These are phyloP conservation scores for Prosopocoilus inquinatus DNA, from an alignment of 2,888 invertebrate species.

Conservation along the genomic window DNA sequence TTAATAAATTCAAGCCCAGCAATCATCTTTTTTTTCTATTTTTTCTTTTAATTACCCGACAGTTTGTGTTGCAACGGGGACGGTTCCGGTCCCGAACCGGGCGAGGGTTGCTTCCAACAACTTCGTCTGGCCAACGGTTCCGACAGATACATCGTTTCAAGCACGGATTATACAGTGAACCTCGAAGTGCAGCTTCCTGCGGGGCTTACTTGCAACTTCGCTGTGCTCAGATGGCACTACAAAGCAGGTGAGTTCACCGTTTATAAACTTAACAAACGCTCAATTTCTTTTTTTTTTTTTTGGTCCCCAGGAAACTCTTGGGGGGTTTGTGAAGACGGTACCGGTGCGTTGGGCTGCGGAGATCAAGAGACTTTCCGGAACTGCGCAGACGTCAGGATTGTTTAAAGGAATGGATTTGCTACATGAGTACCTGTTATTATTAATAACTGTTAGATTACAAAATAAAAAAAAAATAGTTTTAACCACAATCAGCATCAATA, in stretches of 20 bases:
- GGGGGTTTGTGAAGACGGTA: conserved; percentile 45
- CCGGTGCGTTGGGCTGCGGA: conserved; percentile 43
- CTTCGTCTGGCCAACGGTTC: conserved; percentile 30
- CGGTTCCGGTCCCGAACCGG: conserved; percentile 29
- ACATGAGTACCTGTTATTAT: too few relatives aligned
- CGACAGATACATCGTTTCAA: conserved; percentile 28
- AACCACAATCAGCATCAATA: too few relatives aligned
- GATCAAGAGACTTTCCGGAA: conserved; percentile 47
- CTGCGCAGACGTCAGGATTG: conserved; percentile 39
- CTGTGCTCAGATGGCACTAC: conserved; percentile 47
- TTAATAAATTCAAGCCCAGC: neutral
- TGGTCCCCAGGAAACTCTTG: conserved; percentile 44
- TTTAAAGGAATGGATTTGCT: too few relatives aligned
- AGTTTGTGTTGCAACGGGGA: conserved; percentile 33
- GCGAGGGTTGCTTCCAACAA: conserved; percentile 36
- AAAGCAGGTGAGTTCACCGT: conserved; percentile 34
- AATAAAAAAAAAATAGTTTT: too few relatives aligned
- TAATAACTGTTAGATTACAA: too few relatives aligned
- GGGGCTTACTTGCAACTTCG: conserved; percentile 40
- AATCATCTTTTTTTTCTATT: neutral
- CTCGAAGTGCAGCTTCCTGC: conserved; percentile 38
- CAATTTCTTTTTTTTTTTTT: neutral
- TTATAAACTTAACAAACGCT: too few relatives aligned
- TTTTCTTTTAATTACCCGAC: conserved; percentile 13
- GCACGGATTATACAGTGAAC: conserved; percentile 23